Percentiles rank a stretch among this genome's conserved stretches.
Evolutionary conservation across 1,140 invertebrate genomes (phyloP).

Genomic region (Sinonovacula constricta): DNA sequence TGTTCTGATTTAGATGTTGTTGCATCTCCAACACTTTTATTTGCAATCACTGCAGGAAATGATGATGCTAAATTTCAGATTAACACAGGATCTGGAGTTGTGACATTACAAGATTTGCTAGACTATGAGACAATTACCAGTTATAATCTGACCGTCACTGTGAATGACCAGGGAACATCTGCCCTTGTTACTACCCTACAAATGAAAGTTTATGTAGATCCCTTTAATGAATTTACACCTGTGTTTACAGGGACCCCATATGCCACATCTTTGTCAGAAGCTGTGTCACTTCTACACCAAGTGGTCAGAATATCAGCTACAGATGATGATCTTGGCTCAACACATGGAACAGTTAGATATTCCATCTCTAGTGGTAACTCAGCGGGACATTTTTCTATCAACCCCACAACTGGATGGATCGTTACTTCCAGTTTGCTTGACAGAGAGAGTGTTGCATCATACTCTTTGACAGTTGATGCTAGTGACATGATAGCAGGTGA

Average conservation of each 20-base stretch:
- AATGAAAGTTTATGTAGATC: conserved; percentile 46
- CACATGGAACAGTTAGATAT: conserved; percentile 56
- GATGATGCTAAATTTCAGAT: conserved; percentile 45
- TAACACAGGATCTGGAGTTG: conserved; percentile 22
- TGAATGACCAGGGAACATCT: conserved; percentile 42
- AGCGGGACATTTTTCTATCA: conserved; percentile 53
- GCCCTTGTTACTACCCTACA: conserved; percentile 18
- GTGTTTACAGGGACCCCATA: conserved; percentile 49
- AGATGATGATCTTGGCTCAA: conserved; percentile 58
- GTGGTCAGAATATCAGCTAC: conserved; percentile 55
- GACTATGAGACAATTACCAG: conserved; percentile 52
- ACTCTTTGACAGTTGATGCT: conserved; percentile 50
- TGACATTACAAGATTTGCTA: conserved; percentile 32
- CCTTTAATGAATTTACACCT: conserved; percentile 56
- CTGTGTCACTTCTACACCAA: conserved; percentile 7
- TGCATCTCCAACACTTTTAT: conserved; percentile 32
- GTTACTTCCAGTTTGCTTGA: conserved; percentile 40
- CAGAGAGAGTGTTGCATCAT: conserved; percentile 41
- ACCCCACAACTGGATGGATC: conserved; percentile 52
- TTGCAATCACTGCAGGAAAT: conserved; percentile 53
- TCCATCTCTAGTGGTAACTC: conserved; percentile 54
- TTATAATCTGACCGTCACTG: conserved; percentile 41
- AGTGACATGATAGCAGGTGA: conserved; percentile 53
- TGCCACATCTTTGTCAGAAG: conserved; percentile 38
- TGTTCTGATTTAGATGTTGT: conserved; percentile 41